Evolutionary conservation across 1,140 invertebrate species (phyloP), one percentile per base, ranked within the genome.

Genomic region (Drosophila nigromelanica): DNA sequence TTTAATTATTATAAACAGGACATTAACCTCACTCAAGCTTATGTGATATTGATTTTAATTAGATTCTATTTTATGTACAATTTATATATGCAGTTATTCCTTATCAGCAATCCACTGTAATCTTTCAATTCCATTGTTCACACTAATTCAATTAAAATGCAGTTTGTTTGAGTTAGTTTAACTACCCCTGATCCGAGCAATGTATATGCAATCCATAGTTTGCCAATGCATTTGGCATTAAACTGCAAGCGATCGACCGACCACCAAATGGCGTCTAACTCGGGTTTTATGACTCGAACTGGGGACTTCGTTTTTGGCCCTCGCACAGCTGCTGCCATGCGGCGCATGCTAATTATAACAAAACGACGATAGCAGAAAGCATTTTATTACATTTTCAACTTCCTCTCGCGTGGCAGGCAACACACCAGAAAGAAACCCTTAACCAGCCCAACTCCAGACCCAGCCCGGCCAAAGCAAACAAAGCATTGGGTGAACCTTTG

Each of bases 271-370:
- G 42, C 43, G n/a, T 55, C 61, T 48, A 64, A 56, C 51, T 33
- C 33, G 52, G 12, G 15, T 39, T 54, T 71, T 42, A 68, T 43
- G 64, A 42, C 24, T 60, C 27, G n/a, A 50, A 42, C 55, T 42
- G 4, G 37, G 18, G 5, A 40, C 18, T 52, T 33, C 11, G 14
- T 27, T 21, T 37, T 39, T 10, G 15, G 51, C 40, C 7, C 11
- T 15, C 11, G 37, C 30, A 15, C 79, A 81, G 79, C 79, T 82
- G 79, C 64, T 75, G 71, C 52, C 79, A 74, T 67, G 61, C 48
- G 79, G 75, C 42, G 61, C 62, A 81, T 78, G 79, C 64, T 83
- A 82, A 82, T 82, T 82, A 71, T 82, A 75, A 63, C 75, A 50
- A 63, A 82, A 78, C 67, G 66, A 54, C 74, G 60, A 78, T 78